Evolutionary conservation across 2,888 invertebrate species (phyloP).

Genomic region (Lasius platythorax): DNA sequence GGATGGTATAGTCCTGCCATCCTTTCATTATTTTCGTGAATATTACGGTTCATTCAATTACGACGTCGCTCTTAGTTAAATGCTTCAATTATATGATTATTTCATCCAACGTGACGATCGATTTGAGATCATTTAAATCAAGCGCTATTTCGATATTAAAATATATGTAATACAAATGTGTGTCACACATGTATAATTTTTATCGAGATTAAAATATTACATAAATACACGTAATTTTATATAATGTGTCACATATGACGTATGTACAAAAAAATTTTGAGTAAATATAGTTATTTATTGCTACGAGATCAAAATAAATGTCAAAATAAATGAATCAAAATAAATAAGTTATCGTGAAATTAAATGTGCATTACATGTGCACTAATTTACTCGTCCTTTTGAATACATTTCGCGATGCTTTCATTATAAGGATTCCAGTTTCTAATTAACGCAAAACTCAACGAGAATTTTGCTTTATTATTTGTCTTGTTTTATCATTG

Average conservation of each 20-base stretch:
- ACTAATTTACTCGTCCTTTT: not conserved
- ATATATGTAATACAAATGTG: not conserved
- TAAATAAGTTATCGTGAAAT: not conserved
- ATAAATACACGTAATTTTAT: not conserved
- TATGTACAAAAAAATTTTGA: not conserved
- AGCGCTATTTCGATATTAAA: not conserved
- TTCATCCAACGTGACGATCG: not conserved
- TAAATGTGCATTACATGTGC: not conserved
- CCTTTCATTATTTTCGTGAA: constrained; percentile 34
- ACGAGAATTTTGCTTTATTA: constrained; percentile 5
- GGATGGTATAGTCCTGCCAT: not conserved
- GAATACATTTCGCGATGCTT: not conserved
- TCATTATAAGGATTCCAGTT: constrained; percentile 8
- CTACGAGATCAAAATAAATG: not conserved
- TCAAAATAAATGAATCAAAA: not conserved
- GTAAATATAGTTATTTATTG: constrained; percentile 10
- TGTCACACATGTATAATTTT: not conserved
- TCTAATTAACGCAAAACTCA: constrained; percentile 30
- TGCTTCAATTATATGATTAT: constrained; percentile 15
- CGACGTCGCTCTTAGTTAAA: not conserved
- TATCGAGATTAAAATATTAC: not conserved
- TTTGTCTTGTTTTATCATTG: constrained; percentile 2
- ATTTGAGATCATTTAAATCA: not conserved
- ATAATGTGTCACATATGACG: not conserved
- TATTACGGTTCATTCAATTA: not conserved